Evolutionary conservation across 2,888 invertebrate genomes (phyloP).

Genomic region (Ectemnius continuus): DNA sequence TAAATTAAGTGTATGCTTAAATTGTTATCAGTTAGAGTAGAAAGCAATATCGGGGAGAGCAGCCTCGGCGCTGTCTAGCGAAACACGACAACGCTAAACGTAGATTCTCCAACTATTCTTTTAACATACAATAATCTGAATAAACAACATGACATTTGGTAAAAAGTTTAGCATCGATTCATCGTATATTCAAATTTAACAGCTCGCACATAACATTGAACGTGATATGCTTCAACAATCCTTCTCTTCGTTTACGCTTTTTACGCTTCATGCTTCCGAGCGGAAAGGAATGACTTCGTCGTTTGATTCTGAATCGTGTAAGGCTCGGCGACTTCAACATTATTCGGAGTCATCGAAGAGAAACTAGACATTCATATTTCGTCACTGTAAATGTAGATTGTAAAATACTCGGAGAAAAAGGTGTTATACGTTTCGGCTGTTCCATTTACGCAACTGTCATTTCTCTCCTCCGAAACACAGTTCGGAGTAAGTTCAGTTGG

Average conservation of each 20-base stretch:
- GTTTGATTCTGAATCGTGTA: too few species aligned
- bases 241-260: not conserved
- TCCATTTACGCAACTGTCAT: too few species aligned
- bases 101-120: not conserved
- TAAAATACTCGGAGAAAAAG: too few species aligned
- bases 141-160: conserved; percentile 1
- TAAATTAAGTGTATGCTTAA: conserved; percentile 1
- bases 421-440: too few species aligned
- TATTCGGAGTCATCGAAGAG: too few species aligned
- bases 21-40: not conserved
- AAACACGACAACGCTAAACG: conserved; percentile 3
- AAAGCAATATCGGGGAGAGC: conserved; percentile 3
- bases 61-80: not conserved
- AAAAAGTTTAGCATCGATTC: not conserved
- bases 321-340: too few species aligned
- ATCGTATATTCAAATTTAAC: conserved; percentile 6
- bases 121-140: conserved; percentile 1
- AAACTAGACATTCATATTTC: too few species aligned
- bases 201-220: conserved; percentile 1
- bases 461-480: too few species aligned
- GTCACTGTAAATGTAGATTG: too few species aligned
- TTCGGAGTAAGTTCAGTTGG: too few species aligned
- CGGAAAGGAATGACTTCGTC: too few species aligned
- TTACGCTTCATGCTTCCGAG: not conserved
- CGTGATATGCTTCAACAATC: not conserved